phyloP scores from a whole-genome alignment of 2,797 vertebrate genomes.

The Molossus alvarezi region DNA sequence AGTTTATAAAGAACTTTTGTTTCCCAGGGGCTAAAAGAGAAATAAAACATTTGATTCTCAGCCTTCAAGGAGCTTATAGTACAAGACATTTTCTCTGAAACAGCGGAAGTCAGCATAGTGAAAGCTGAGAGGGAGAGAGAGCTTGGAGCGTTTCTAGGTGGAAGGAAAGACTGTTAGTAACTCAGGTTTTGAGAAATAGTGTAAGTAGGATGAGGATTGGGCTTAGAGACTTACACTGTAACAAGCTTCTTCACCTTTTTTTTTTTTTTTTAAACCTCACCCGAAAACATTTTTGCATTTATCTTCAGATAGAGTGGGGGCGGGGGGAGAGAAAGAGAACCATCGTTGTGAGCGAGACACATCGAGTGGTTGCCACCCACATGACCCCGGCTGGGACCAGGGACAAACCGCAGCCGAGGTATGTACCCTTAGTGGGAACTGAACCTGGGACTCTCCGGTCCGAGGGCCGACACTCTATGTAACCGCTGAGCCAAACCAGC shows the following conservation, averaged over 20 bases:
- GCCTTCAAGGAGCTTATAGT: conserved; percentile 5
- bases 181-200: neutral
- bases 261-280: no score
- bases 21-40: neutral
- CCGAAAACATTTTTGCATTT: no score
- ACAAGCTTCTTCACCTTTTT: neutral
- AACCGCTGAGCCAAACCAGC: no score
- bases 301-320: no score
- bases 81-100: neutral
- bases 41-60: conserved; percentile 51
- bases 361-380: no score
- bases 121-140: neutral
- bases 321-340: no score
- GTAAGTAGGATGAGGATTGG: neutral
- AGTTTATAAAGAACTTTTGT: conserved; percentile 52
- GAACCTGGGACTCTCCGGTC: no score
- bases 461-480: no score
- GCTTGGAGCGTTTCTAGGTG: neutral
- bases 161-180: neutral
- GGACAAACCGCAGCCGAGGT: no score
- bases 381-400: no score
- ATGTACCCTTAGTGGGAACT: no score
- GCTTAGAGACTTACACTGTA: neutral
- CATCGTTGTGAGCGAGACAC: no score
- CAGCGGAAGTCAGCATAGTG: neutral